A percentile compares a stretch with the other conserved stretches of the same genome.
These are phyloP conservation scores for Siniperca scherzeri DNA, from an alignment of 2,797 vertebrate genomes.

Conservation along the genomic window DNA sequence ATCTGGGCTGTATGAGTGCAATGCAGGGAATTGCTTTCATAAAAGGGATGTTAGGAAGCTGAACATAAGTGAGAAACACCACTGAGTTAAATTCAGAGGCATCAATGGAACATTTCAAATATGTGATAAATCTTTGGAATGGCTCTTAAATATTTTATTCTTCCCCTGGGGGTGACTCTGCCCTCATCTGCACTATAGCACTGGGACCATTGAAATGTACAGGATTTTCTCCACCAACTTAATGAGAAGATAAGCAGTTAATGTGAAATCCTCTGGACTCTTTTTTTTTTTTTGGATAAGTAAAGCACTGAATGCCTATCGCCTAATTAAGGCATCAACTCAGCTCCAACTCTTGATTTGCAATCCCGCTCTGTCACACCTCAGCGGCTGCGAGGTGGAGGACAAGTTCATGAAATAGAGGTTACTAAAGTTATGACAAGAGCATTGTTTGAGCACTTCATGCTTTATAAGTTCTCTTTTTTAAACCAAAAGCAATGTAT, in stretches of 20 bases:
- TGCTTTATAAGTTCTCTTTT: conserved; percentile 18
- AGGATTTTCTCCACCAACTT: conserved; percentile 72
- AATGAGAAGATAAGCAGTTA: conserved; percentile 81
- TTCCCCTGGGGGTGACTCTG: conserved; percentile 48
- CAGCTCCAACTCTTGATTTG: conserved; percentile 45
- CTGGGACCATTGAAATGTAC: conserved; percentile 70
- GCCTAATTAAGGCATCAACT: conserved; percentile 73
- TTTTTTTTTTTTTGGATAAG: conserved; percentile 29
- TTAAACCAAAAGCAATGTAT: conserved; percentile 18
- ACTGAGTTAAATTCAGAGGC: conserved; percentile 37
- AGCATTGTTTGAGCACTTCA: conserved; percentile 42
- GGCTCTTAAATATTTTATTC: conserved; percentile 72
- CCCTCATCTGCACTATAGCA: conserved; percentile 59
- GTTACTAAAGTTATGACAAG: conserved; percentile 51
- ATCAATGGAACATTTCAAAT: conserved; percentile 63
- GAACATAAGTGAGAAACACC: conserved; percentile 10
- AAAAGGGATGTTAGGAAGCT: conserved; percentile 1
- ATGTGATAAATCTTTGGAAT: conserved; percentile 66
- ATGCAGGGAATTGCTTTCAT: conserved; percentile 15
- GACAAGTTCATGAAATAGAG: conserved; percentile 38
- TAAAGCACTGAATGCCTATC: conserved; percentile 68
- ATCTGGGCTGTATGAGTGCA: neutral
- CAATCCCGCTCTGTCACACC: conserved; percentile 53
- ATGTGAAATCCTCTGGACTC: conserved; percentile 70
- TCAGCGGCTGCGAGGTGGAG: conserved; percentile 35